Percentiles rank a stretch among this genome's conserved stretches.
Evolutionary conservation across 2,113 vertebrate species (phyloP).

Genomic region (Dipodomys spectabilis): DNA sequence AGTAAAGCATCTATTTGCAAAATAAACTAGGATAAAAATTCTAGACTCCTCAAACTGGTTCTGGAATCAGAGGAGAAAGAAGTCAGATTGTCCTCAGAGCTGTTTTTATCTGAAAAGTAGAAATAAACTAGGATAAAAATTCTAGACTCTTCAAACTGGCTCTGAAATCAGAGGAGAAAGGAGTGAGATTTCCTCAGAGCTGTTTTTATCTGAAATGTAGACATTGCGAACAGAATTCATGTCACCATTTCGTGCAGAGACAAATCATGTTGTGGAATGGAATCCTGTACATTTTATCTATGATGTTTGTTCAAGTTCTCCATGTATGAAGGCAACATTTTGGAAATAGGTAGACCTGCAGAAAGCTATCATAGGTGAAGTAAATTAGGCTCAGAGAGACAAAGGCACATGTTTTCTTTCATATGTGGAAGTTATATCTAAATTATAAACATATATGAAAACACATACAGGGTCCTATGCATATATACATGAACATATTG

Average conservation of each 20-base stretch:
- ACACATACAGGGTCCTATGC: no score
- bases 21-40: slow-evolving; percentile 49
- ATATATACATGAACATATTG: no score
- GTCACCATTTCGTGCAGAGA: slow-evolving; percentile 26
- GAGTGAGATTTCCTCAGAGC: slow-evolving; percentile 16
- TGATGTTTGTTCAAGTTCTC: slow-evolving; percentile 31
- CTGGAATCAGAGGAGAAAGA: slow-evolving; percentile 44
- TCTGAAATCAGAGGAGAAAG: slow-evolving; percentile 49
- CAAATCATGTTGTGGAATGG: slow-evolving; percentile 11
- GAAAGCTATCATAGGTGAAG: no score
- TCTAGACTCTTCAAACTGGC: background rate
- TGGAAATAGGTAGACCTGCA: no score
- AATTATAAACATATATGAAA: no score
- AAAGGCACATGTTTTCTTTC: no score
- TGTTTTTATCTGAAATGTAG: slow-evolving; percentile 58
- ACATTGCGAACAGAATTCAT: slow-evolving; percentile 22
- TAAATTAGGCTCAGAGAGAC: no score
- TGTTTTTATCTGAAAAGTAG: slow-evolving; percentile 57
- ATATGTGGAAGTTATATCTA: no score
- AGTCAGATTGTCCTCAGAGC: slow-evolving; percentile 15
- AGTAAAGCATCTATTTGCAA: slow-evolving; percentile 26
- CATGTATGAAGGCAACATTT: slow-evolving; percentile 39
- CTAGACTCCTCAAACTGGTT: background rate
- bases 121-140: slow-evolving; percentile 46
- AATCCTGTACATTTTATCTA: slow-evolving; percentile 46